Evolutionary conservation across 2,888 invertebrate species (phyloP).

Genomic region (Cabera pusaria): DNA sequence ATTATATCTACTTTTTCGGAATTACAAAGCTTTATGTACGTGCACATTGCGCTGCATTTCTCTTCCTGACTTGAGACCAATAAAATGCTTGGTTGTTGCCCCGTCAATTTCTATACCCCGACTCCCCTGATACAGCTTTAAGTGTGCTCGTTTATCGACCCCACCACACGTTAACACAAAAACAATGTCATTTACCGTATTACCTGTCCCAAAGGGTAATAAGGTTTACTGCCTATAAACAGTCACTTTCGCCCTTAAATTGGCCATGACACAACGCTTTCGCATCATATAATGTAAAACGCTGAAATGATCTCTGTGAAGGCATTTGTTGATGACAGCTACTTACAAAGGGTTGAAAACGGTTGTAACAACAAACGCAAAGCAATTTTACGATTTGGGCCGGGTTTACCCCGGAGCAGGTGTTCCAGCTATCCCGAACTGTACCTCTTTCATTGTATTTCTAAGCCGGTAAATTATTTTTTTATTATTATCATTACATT

Average conservation of each 20-base stretch:
- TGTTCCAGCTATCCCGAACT: conserved; percentile 25
- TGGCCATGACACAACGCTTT: conserved; percentile 20
- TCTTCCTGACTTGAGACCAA: no score
- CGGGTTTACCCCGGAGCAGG: conserved; percentile 29
- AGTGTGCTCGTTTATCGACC: neutral
- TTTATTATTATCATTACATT: conserved; percentile 30
- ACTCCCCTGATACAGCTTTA: no score
- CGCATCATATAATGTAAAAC: conserved; percentile 16
- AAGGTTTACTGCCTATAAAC: conserved; percentile 28
- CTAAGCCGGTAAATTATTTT: conserved; percentile 33
- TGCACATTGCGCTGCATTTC: no score
- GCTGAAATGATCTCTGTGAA: conserved; percentile 19
- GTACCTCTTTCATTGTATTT: conserved; percentile 32
- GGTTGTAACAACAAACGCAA: conserved; percentile 31
- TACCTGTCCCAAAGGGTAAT: conserved; percentile 18
- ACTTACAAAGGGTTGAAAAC: conserved; percentile 27
- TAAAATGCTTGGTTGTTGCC: no score
- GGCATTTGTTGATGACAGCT: conserved; percentile 29
- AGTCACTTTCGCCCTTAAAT: conserved; percentile 26
- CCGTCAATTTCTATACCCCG: no score
- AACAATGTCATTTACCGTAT: conserved; percentile 14
- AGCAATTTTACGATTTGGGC: conserved; percentile 35
- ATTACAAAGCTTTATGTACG: no score
- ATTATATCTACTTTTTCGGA: no score
- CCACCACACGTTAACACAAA: neutral